phyloP scores from a whole-genome alignment of 2,888 invertebrate genomes.

The Dicycla oo region DNA sequence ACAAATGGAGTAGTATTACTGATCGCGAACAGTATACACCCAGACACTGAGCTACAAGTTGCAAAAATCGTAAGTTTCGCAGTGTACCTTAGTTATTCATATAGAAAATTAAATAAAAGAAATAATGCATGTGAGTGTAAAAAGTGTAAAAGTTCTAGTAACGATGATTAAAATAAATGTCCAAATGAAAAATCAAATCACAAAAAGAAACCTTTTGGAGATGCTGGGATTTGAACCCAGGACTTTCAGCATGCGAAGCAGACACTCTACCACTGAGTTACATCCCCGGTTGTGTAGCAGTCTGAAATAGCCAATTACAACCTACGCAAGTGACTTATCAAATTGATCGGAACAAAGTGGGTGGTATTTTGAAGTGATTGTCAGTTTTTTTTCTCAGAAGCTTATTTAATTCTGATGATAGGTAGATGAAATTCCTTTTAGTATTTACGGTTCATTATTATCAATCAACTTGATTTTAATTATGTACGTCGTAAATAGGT shows the following conservation, averaged over 20 bases:
- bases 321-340: constrained; percentile 15
- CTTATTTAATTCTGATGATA: too few relatives aligned
- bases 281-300: constrained; percentile 72
- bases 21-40: too few relatives aligned
- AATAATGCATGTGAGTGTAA: neutral
- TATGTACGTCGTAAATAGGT: too few relatives aligned
- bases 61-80: too few relatives aligned
- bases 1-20: too few relatives aligned
- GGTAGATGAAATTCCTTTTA: neutral
- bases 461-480: neutral
- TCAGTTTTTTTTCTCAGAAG: neutral
- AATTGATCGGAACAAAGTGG: neutral
- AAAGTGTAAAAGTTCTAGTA: neutral
- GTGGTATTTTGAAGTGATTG: too few relatives aligned
- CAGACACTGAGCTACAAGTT: too few relatives aligned
- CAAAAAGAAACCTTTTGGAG: constrained; percentile 80
- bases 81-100: too few relatives aligned
- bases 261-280: constrained; percentile 91
- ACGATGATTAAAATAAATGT: fast-evolving
- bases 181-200: neutral
- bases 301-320: constrained; percentile 58
- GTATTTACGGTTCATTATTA: neutral
- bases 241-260: constrained; percentile 93
- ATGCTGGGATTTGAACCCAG: constrained; percentile 92
- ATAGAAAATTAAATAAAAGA: neutral